These are phyloP conservation scores for Popillia japonica DNA, from an alignment of 1,140 invertebrate species.

Conservation along the genomic window DNA sequence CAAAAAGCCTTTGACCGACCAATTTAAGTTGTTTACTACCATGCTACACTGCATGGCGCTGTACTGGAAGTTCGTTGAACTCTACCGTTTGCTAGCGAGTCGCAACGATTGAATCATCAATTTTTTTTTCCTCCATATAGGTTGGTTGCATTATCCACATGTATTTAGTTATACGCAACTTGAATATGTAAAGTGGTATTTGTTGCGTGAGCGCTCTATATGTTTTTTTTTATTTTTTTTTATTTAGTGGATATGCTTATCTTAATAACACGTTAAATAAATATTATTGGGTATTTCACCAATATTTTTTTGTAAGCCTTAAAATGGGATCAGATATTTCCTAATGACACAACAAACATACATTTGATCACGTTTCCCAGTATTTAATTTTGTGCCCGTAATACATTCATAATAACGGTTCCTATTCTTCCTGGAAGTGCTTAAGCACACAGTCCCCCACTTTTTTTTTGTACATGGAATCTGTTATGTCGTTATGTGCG, in stretches of 20 bases:
- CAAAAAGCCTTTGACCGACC: conserved; percentile 55
- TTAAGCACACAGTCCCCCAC: not conserved
- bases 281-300: not conserved
- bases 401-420: not conserved
- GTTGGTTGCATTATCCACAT: not conserved
- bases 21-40: conserved; percentile 45
- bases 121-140: conserved; percentile 16
- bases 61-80: conserved; percentile 7
- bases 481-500: not conserved
- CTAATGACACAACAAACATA: not conserved
- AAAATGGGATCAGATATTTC: not conserved
- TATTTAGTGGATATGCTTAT: not conserved
- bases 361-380: not conserved
- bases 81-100: not conserved
- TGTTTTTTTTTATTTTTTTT: conserved; percentile 14
- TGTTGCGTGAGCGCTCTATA: conserved; percentile 24
- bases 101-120: conserved; percentile 37
- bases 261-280: not conserved
- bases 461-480: not conserved
- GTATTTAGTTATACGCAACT: not conserved
- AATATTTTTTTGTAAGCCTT: not conserved
- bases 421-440: not conserved
- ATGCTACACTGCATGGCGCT: conserved; percentile 2
- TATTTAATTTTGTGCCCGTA: not conserved
- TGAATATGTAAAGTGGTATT: conserved; percentile 16